Base-by-base conservation (phyloP, 2,888 invertebrate species). In the Mythimna lalbum region DNA sequence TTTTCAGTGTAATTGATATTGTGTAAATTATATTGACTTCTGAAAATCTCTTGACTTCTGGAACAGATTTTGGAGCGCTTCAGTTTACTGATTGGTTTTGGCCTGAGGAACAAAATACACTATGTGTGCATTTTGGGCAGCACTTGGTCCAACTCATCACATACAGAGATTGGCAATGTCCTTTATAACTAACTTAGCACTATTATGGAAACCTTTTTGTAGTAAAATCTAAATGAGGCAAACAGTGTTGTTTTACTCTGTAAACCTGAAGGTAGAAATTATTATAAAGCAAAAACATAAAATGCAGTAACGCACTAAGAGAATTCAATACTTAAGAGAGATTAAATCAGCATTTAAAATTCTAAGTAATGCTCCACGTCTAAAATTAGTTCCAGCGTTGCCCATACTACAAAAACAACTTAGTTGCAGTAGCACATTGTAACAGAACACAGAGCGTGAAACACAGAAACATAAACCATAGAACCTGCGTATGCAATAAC, bases 401-500 rank as follows among this genome's bases (percentile, higher is more conserved):
- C 47, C n/a, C 19, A 21, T 23, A 33, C 14, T 60, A 52, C 33
- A 19, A 53, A 53, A 64, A 47, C 67, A 66, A 68, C 36, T 27
- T 27, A 59, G 53, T 69, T 33, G 10, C 23, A 59, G 53, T 69
- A 27, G 10, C 23, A 73, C 73, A 62, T 62, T 66, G 63, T 55
- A 56, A 55, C 55, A 47, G 43, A 61, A 33, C 47, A 62, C n/a
- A 56, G 31, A 57, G 31, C 49, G 21, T 69, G 36, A 49, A 78
- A 63, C 55, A 60, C 27, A 55, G 17, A 65, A 72, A 55, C 55
- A 72, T 47, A 59, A 52, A 63, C 36, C 43, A 12, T 55, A 57
- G 64, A 69, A 69, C 52, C 52, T 71, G 52, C 65, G 63, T 71
- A 52, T 75, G 73, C 69, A 81, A 80, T 85, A 85, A 83, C 85